Conservation (phyloP, 2,888 invertebrate genomes). For the Rapana venosa region DNA sequence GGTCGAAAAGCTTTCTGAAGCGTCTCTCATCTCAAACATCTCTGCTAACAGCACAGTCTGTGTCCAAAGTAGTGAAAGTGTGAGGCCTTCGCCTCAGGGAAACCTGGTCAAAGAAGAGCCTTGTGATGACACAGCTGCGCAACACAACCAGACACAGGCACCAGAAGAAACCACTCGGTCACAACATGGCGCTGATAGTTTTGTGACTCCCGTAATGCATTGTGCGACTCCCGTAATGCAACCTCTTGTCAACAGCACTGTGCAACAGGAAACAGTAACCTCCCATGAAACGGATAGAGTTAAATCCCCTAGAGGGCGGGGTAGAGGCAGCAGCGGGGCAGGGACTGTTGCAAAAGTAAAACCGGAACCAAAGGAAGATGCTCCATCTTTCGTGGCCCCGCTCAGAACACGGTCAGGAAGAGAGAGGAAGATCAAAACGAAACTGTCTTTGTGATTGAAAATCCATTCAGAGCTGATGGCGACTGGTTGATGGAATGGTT, state of each 20-base stretch:
- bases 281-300: neutral
- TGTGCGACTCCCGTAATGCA: neutral
- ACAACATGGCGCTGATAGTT: neutral
- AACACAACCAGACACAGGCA: neutral
- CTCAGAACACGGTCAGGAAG: conserved; percentile 40
- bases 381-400: conserved; percentile 9
- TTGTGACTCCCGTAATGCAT: neutral
- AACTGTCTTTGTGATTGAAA: too few relatives aligned
- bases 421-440: conserved; percentile 35
- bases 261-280: neutral
- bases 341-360: neutral
- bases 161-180: neutral
- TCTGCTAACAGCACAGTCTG: neutral
- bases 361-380: neutral
- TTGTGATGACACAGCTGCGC: neutral
- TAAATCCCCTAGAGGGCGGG: neutral
- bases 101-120: neutral
- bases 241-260: neutral
- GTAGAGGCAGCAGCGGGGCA: neutral
- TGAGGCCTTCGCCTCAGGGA: neutral
- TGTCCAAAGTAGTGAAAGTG: neutral
- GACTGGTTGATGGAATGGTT: too few relatives aligned
- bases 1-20: too few relatives aligned
- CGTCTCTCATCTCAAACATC: too few relatives aligned
- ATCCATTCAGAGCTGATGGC: too few relatives aligned